Evolutionary conservation across 2,888 invertebrate species (phyloP).

Genomic region (Ormyrus rosae): DNA sequence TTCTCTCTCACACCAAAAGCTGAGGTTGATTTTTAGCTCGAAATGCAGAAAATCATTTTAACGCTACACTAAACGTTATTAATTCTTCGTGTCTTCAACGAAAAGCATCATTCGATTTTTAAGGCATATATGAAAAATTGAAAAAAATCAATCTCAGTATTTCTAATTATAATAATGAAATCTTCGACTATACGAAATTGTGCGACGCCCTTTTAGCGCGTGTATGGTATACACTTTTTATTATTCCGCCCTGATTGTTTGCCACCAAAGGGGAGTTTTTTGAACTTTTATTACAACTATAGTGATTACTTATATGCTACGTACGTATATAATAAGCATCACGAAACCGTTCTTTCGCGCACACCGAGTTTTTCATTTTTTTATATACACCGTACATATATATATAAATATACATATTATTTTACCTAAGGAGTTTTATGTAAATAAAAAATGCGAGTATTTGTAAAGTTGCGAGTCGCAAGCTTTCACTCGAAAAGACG

Average conservation of each 20-base stretch:
- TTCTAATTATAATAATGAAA: not conserved
- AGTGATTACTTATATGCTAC: constrained; percentile 6
- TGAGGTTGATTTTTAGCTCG: not conserved
- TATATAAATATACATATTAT: constrained; percentile 14
- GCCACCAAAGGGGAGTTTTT: not conserved
- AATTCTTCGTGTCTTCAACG: not conserved
- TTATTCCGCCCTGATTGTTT: constrained; percentile 31
- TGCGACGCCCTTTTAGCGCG: not conserved
- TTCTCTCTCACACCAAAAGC: constrained; percentile 36
- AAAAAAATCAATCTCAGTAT: constrained; percentile 8
- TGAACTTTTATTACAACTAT: constrained; percentile 21
- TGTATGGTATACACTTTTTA: constrained; percentile 11
- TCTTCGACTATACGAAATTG: constrained; percentile 20
- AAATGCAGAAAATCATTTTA: not conserved
- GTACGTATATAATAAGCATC: not conserved
- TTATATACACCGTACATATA: not conserved
- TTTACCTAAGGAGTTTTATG: constrained; percentile 33
- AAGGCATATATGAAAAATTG: not conserved
- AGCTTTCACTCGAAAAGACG: not conserved
- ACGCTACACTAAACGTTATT: too few relatives aligned
- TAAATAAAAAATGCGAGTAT: constrained; percentile 28
- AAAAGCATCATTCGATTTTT: constrained; percentile 7
- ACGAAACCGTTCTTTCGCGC: constrained; percentile 4
- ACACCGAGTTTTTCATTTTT: constrained; percentile 38
- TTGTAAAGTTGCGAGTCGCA: not conserved